A percentile compares a stretch with the other conserved stretches of the same genome.
phyloP scores from a whole-genome alignment of 2,888 invertebrate species.

The Mayetiola destructor region DNA sequence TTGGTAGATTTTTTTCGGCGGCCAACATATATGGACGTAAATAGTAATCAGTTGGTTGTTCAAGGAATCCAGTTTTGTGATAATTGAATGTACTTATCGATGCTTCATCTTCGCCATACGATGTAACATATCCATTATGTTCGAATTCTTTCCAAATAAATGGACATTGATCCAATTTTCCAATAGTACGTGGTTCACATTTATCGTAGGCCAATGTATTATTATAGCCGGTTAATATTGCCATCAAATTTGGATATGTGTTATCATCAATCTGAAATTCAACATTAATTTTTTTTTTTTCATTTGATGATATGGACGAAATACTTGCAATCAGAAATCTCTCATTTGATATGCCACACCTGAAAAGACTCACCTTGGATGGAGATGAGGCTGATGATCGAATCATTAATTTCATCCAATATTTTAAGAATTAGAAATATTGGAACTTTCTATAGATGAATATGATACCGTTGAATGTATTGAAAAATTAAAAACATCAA shows the following conservation, averaged over 20 bases:
- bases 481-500: too few species aligned
- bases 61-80: constrained; percentile 53
- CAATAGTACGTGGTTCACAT: constrained; percentile 37
- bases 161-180: constrained; percentile 52
- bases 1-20: constrained; percentile 42
- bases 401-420: too few species aligned
- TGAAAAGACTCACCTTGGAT: too few species aligned
- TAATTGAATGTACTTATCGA: constrained; percentile 55
- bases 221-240: constrained; percentile 56
- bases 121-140: constrained; percentile 57
- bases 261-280: constrained; percentile 82
- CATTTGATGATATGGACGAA: too few species aligned
- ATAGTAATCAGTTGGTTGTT: constrained; percentile 70
- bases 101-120: constrained; percentile 64
- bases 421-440: too few species aligned
- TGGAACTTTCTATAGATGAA: too few species aligned
- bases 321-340: too few species aligned
- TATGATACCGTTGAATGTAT: too few species aligned
- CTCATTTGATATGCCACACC: too few species aligned
- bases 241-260: constrained; percentile 81
- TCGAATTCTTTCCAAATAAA: constrained; percentile 66
- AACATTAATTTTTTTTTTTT: too few species aligned
- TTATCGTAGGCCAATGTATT: constrained; percentile 35
- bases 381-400: too few species aligned
- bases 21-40: constrained; percentile 57